A percentile compares a stretch with the other conserved stretches of the same genome.
phyloP scores from a whole-genome alignment of 2,113 vertebrate species.

The Vombatus ursinus region DNA sequence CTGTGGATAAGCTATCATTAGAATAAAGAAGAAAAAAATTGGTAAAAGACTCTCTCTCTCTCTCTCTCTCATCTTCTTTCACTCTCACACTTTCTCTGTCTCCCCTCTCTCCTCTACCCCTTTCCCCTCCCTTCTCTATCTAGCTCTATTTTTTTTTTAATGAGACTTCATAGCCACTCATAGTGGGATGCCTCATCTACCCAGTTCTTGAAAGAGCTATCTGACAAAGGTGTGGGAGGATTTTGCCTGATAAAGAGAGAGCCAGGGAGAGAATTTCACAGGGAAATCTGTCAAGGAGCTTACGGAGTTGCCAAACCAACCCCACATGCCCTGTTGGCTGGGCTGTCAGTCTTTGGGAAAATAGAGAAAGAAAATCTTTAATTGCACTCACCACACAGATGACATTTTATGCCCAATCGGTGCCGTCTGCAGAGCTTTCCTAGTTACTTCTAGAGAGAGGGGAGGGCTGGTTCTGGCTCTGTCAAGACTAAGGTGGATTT shows the following conservation, averaged over 20 bases:
- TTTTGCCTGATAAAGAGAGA: slow-evolving; percentile 75
- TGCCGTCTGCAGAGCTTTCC: slow-evolving; percentile 43
- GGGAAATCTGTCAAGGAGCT: slow-evolving; percentile 79
- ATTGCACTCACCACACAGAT: slow-evolving; percentile 66
- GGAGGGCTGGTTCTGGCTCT: background rate
- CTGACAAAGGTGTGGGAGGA: slow-evolving; percentile 78
- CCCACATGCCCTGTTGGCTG: slow-evolving; percentile 64
- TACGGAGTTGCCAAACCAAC: slow-evolving; percentile 68
- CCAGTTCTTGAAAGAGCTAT: slow-evolving; percentile 75
- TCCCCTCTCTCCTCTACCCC: background rate
- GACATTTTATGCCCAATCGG: slow-evolving; percentile 58
- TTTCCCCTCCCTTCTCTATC: background rate
- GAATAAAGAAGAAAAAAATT: slow-evolving; percentile 66
- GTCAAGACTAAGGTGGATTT: slow-evolving; percentile 24
- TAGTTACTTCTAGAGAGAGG: background rate
- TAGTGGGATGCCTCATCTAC: slow-evolving; percentile 66
- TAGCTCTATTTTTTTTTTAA: slow-evolving; percentile 74
- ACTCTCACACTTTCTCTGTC: background rate
- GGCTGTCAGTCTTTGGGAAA: slow-evolving; percentile 78
- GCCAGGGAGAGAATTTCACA: slow-evolving; percentile 67
- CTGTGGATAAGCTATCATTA: slow-evolving; percentile 75
- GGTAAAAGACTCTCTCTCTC: background rate
- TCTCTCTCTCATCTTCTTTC: too few species aligned
- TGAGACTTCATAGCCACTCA: slow-evolving; percentile 81
- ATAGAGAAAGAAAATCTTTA: slow-evolving; percentile 68